phyloP scores from a whole-genome alignment of 2,113 vertebrate species.

The Mormyrus iriodes region DNA sequence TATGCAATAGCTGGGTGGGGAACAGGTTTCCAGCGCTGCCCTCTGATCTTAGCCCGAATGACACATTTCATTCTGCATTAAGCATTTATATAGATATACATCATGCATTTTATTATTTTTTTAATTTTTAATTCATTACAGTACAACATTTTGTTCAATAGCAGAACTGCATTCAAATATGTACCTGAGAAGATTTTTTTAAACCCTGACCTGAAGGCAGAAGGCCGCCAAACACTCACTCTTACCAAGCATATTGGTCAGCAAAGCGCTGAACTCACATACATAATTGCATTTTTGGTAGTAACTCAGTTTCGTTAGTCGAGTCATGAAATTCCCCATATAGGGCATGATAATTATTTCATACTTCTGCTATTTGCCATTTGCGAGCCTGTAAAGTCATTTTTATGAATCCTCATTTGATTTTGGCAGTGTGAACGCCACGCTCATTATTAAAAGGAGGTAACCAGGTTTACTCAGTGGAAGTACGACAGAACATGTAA shows the following conservation, averaged over 20 bases:
- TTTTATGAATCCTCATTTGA: slow-evolving; percentile 6
- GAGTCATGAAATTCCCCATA: background rate
- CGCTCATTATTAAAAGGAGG: slow-evolving; percentile 11
- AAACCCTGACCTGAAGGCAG: background rate
- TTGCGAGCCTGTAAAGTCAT: background rate
- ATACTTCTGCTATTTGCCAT: background rate
- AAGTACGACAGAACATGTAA: background rate
- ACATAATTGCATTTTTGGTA: background rate
- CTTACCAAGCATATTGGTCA: background rate
- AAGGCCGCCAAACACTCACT: background rate
- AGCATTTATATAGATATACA: background rate
- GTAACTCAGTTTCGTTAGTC: background rate
- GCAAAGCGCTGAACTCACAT: background rate
- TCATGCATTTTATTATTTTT: background rate
- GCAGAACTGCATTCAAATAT: background rate
- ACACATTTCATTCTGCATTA: background rate
- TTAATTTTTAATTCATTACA: background rate
- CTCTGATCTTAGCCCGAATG: background rate
- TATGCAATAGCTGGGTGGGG: background rate
- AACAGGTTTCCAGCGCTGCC: background rate
- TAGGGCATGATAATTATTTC: background rate
- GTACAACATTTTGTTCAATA: background rate
- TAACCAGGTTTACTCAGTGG: slow-evolving; percentile 17
- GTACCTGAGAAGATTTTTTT: background rate
- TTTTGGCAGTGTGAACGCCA: background rate